Evolutionary conservation across 2,888 invertebrate genomes (phyloP).

Genomic region (Podabrus alpinus): DNA sequence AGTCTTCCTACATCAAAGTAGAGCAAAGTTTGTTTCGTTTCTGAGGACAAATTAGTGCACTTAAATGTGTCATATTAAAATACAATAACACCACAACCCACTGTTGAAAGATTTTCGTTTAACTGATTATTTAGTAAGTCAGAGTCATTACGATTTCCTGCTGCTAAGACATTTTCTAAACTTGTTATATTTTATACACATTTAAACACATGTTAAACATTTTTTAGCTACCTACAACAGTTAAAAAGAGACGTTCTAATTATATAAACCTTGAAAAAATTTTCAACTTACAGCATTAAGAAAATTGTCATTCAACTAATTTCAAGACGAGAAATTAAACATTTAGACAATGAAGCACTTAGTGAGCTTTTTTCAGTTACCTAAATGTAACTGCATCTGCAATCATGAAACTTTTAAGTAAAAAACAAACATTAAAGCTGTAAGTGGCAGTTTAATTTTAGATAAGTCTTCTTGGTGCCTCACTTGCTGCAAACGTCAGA

Average conservation of each 20-base stretch:
- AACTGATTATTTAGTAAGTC: slow-evolving; percentile 3
- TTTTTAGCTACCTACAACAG: neutral
- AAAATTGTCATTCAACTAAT: neutral
- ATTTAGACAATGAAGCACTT: neutral
- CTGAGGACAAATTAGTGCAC: slow-evolving; percentile 26
- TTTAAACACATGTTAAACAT: slow-evolving; percentile 10
- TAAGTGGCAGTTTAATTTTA: slow-evolving; percentile 9
- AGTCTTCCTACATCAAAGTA: neutral
- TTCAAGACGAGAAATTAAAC: neutral
- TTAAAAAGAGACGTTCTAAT: neutral
- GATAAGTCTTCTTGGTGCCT: slow-evolving; percentile 1
- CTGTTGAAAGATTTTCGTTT: neutral
- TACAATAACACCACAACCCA: slow-evolving; percentile 4
- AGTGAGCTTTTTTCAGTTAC: neutral
- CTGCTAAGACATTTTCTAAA: slow-evolving; percentile 10
- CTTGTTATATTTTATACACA: slow-evolving; percentile 13
- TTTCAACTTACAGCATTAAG: neutral
- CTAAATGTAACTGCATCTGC: neutral
- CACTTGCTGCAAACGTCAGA: neutral
- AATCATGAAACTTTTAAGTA: neutral
- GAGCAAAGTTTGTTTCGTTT: neutral
- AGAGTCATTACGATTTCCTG: slow-evolving; percentile 14
- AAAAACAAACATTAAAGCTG: neutral
- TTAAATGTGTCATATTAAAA: slow-evolving; percentile 10
- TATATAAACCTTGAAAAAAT: neutral